phyloP scores from a whole-genome alignment of 1,140 invertebrate species.

The Papilio glaucus region DNA sequence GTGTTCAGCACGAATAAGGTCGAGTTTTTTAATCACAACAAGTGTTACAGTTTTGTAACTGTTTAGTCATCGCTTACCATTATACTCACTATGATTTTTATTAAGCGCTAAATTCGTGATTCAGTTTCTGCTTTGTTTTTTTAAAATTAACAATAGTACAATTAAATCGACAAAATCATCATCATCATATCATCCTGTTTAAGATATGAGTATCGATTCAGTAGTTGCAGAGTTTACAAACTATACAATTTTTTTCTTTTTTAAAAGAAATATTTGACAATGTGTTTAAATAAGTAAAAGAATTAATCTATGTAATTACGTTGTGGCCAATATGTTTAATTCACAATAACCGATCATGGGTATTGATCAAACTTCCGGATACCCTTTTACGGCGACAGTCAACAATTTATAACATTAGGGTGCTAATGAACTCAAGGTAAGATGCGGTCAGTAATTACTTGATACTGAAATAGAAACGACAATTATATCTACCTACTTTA shows the following conservation, averaged over 20 bases:
- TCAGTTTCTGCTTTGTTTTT: background rate
- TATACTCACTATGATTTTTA: slow-evolving; percentile 1
- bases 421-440: background rate
- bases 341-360: no score
- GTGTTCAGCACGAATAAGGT: no score
- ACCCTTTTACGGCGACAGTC: background rate
- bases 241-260: no score
- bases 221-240: background rate
- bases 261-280: no score
- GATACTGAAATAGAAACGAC: no score
- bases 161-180: background rate
- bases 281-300: no score
- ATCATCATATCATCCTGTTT: background rate
- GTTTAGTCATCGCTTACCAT: background rate
- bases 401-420: slow-evolving; percentile 1
- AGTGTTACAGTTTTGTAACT: background rate
- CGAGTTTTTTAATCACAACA: background rate
- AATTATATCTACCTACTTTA: no score
- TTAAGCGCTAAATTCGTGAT: slow-evolving; percentile 1
- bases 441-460: no score
- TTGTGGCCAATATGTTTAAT: no score
- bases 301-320: no score
- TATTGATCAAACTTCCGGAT: no score
- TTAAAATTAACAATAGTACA: background rate
- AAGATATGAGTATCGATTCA: background rate